A percentile compares a stretch with the other conserved stretches of the same genome.
phyloP scores from a whole-genome alignment of 2,113 vertebrate species.

The Oryctolagus cuniculus region DNA sequence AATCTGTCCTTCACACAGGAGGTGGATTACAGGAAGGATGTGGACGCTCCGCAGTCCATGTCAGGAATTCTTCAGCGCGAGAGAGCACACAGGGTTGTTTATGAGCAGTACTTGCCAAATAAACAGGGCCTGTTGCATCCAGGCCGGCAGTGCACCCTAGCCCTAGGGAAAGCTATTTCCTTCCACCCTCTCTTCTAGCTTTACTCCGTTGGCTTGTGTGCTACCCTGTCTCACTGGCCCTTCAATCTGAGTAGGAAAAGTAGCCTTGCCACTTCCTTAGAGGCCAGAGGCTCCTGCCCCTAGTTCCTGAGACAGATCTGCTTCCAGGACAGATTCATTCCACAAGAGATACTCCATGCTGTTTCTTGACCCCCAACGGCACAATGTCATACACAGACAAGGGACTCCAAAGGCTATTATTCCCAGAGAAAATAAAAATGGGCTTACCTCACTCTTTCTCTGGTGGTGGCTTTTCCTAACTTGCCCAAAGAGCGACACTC shows the following conservation, averaged over 20 bases:
- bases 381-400: background rate
- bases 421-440: slow-evolving; percentile 21
- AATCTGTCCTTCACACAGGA: slow-evolving; percentile 81
- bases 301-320: background rate
- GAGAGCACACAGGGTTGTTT: slow-evolving; percentile 66
- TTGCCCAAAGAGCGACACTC: background rate
- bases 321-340: background rate
- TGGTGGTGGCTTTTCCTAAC: background rate
- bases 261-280: background rate
- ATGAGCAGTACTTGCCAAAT: slow-evolving; percentile 56
- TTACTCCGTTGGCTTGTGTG: background rate
- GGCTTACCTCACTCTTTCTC: background rate
- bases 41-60: slow-evolving; percentile 76
- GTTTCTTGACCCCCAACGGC: background rate
- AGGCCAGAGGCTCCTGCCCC: background rate
- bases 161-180: slow-evolving; percentile 19
- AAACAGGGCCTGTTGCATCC: slow-evolving; percentile 25
- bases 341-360: background rate
- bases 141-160: background rate
- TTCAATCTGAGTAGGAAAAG: slow-evolving; percentile 37
- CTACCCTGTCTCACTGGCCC: background rate
- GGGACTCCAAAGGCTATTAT: background rate
- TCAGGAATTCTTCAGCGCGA: slow-evolving; percentile 84
- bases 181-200: background rate
- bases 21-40: slow-evolving; percentile 87